Percentiles rank a stretch among this genome's conserved stretches.
phyloP scores from a whole-genome alignment of 2,797 vertebrate genomes.

The Denticeps clupeoides region DNA sequence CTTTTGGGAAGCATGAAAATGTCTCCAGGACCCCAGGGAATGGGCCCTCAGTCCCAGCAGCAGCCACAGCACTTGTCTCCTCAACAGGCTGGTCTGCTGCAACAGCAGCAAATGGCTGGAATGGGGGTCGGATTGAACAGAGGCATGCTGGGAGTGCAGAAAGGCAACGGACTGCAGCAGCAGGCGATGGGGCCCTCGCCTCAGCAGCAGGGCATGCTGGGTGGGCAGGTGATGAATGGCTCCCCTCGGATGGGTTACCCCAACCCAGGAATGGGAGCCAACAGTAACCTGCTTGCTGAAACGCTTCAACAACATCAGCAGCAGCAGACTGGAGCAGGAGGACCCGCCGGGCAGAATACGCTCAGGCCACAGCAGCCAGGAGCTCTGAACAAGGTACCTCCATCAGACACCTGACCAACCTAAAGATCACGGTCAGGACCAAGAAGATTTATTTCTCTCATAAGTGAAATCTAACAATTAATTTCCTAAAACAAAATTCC shows the following conservation, averaged over 20 bases:
- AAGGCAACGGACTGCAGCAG: slow-evolving; percentile 65
- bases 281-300: slow-evolving; percentile 80
- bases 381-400: slow-evolving; percentile 68
- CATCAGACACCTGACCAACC: not conserved
- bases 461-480: too few species aligned
- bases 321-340: slow-evolving; percentile 24
- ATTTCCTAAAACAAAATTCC: too few species aligned
- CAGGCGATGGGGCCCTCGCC: slow-evolving; percentile 25
- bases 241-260: slow-evolving; percentile 83
- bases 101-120: slow-evolving; percentile 64
- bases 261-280: slow-evolving; percentile 73
- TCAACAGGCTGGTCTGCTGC: slow-evolving; percentile 62
- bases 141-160: slow-evolving; percentile 76
- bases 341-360: slow-evolving; percentile 65
- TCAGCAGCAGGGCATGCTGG: slow-evolving; percentile 75
- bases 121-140: slow-evolving; percentile 79
- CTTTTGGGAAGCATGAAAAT: slow-evolving; percentile 88
- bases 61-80: slow-evolving; percentile 62
- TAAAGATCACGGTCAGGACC: not conserved
- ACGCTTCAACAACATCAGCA: slow-evolving; percentile 74
- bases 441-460: not conserved
- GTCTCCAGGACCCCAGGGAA: slow-evolving; percentile 73
- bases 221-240: slow-evolving; percentile 93
- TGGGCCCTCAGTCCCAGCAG: slow-evolving; percentile 62
- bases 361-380: slow-evolving; percentile 81